Evolutionary conservation across 2,113 vertebrate genomes (phyloP).

Genomic region (Melanerpes aurifrons): DNA sequence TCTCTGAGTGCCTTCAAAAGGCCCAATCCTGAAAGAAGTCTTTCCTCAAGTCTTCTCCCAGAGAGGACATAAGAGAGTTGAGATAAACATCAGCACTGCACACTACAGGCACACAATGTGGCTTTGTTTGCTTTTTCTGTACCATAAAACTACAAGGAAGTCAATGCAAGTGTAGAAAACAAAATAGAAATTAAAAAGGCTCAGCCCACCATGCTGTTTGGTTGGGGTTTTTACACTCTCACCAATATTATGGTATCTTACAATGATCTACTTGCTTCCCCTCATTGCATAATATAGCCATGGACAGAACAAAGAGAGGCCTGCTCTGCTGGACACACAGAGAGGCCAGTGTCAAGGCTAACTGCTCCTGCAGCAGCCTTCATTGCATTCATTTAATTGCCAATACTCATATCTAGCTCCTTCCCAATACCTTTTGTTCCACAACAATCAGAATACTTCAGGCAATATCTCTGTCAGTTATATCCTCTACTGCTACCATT

Average conservation of each 20-base stretch:
- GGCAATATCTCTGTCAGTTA: neutral
- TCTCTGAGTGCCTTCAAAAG: neutral
- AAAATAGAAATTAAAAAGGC: neutral
- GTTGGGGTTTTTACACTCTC: neutral
- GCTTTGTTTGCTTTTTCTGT: neutral
- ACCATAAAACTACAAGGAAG: neutral
- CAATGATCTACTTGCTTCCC: neutral
- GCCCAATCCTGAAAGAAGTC: neutral
- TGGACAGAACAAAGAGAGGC: neutral
- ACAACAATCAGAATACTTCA: neutral
- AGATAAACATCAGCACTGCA: neutral
- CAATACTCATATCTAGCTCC: neutral
- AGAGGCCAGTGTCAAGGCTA: neutral
- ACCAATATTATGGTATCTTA: neutral
- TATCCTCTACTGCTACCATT: neutral
- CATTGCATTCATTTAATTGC: neutral
- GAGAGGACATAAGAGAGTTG: neutral
- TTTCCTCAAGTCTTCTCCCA: neutral
- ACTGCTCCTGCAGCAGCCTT: neutral
- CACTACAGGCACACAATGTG: neutral
- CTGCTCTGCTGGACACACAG: neutral
- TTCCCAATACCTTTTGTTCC: neutral
- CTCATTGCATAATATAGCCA: neutral
- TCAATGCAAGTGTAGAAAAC: neutral
- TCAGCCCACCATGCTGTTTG: too few species aligned